Conservation (phyloP, 2,888 invertebrate species). For the Sialis lutaria region DNA sequence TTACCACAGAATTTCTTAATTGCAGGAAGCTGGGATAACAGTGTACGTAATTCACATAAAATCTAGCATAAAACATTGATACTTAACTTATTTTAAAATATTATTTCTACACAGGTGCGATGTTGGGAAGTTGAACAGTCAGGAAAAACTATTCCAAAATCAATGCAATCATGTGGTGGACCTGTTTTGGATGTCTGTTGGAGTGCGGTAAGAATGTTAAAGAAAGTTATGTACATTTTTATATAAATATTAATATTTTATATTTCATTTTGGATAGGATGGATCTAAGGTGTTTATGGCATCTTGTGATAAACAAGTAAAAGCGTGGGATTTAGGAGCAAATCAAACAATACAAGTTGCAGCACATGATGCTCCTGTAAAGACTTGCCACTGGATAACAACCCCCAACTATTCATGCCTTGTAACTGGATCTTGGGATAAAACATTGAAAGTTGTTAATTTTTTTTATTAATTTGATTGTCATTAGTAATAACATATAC, state of each 20-base stretch:
- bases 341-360: conserved; percentile 85
- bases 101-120: conserved; percentile 37
- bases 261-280: conserved; percentile 35
- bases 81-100: not conserved
- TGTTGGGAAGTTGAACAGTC: conserved; percentile 87
- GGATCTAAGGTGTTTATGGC: conserved; percentile 82
- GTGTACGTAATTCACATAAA: conserved; percentile 32
- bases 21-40: conserved; percentile 89
- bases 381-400: conserved; percentile 95
- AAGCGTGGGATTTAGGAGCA: conserved; percentile 84
- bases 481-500: not conserved
- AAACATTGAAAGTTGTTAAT: conserved; percentile 60
- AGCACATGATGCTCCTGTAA: conserved; percentile 89
- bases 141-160: conserved; percentile 91
- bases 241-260: too few relatives aligned
- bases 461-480: too few relatives aligned
- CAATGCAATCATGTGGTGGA: conserved; percentile 89
- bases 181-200: conserved; percentile 94
- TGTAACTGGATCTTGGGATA: conserved; percentile 99
- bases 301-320: conserved; percentile 81
- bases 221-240: too few relatives aligned
- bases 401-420: conserved; percentile 87
- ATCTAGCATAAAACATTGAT: not conserved
- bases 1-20: conserved; percentile 80
- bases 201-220: conserved; percentile 59